Evolutionary conservation across 2,888 invertebrate species (phyloP), one percentile per base, ranked within the genome.

Genomic region (Hipparchia sbordonii): DNA sequence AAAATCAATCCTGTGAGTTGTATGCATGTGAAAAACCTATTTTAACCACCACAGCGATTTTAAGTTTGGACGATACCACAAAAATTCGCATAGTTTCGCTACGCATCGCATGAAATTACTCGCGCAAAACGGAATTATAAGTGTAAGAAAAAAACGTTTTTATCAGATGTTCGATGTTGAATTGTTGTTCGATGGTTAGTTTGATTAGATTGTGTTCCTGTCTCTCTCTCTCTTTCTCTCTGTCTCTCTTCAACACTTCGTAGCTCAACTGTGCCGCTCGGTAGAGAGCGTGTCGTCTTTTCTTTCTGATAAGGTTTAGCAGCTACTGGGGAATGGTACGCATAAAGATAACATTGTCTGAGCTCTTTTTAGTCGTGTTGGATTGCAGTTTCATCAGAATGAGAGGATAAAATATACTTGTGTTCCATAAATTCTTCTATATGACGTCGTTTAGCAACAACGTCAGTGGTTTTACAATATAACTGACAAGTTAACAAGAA

Each of bases 141-240:
- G 84, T 82, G 85, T 84, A 82, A 74, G 71, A 54, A 72, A 73
- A 70, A 67, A 57, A 57, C 57, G 83, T 85, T 86, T 88, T 87
- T 90, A 89, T 87, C 86, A 80, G 80, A 87, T 86, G 89, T 91
- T 90, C 83, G 81, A 82, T 82, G 86, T 87, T 86, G 70, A 78
- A 82, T 84, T 85, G 88, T 87, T 85, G 80, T 75, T 72, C 81
- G 77, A 77, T 83, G 82, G 82, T 86, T 88, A 84, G 84, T 85
- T 87, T 80, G 76, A 81, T 85, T 71, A 82, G 77, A 80, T 84
- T 85, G 80, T 81, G 82, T 85, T 85, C 23, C 12, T 54, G 12
- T 54, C 52, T 7, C 33, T 60, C 79, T 68, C 79, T 80, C 79
- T 67, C 63, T 74, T 78, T 68, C 74, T 51, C 12, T 68, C 39